Conservation (phyloP, 2,113 vertebrate genomes). For the Osmerus eperlanus region DNA sequence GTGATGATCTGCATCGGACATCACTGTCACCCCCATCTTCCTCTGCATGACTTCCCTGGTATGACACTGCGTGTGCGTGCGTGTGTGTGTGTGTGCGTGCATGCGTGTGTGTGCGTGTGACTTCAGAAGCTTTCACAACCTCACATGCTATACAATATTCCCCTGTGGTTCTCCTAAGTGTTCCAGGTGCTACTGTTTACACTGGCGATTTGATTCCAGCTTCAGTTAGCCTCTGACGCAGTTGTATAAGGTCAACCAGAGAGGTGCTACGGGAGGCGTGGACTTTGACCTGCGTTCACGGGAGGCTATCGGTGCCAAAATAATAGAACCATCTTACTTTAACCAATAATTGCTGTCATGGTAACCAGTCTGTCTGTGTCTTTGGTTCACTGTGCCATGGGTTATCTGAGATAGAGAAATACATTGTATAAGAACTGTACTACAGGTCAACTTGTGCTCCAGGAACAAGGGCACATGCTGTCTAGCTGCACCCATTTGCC, state of each 20-base stretch:
- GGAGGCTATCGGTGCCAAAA: not conserved
- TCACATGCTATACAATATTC: too few relatives aligned
- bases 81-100: too few relatives aligned
- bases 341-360: too few relatives aligned
- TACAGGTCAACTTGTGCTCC: too few relatives aligned
- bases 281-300: conserved; percentile 11
- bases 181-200: not conserved
- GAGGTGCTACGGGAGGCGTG: not conserved
- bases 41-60: conserved; percentile 88
- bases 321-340: not conserved
- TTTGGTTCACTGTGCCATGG: not conserved
- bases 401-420: not conserved
- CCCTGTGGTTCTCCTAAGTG: too few relatives aligned
- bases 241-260: conserved; percentile 12
- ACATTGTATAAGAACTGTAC: not conserved
- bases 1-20: conserved; percentile 86
- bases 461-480: too few relatives aligned
- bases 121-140: too few relatives aligned
- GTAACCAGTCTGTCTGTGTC: not conserved
- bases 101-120: too few relatives aligned
- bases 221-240: not conserved
- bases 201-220: not conserved
- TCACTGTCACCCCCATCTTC: conserved; percentile 75
- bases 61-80: not conserved
- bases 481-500: too few relatives aligned